Conservation (phyloP, 1,140 invertebrate genomes). For the Drosophila eugracilis region DNA sequence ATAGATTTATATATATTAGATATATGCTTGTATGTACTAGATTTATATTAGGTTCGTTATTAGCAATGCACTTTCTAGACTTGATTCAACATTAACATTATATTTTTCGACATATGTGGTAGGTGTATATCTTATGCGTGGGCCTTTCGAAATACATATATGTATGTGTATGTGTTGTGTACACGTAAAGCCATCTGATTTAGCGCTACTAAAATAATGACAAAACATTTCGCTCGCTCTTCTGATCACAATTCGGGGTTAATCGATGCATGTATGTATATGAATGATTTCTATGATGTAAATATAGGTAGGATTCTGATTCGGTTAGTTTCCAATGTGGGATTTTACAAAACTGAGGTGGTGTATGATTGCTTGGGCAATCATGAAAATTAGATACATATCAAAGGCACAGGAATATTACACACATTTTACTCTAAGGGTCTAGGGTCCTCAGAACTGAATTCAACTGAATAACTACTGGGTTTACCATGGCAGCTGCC, state of each 20-base stretch:
- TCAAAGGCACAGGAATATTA: constrained; percentile 75
- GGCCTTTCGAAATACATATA: neutral
- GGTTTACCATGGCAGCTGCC: constrained; percentile 12
- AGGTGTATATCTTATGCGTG: constrained; percentile 31
- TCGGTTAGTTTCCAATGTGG: constrained; percentile 17
- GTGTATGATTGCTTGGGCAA: constrained; percentile 30
- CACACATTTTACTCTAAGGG: constrained; percentile 47
- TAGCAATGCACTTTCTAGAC: constrained; percentile 8
- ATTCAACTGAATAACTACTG: constrained; percentile 37
- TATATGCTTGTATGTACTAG: constrained; percentile 27
- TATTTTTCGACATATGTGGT: constrained; percentile 24
- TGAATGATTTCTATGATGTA: constrained; percentile 47
- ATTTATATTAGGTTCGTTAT: constrained; percentile 19
- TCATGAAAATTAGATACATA: constrained; percentile 59
- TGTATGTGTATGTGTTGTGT: neutral
- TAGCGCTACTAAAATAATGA: constrained; percentile 7
- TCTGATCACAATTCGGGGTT: constrained; percentile 38
- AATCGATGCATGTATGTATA: constrained; percentile 29
- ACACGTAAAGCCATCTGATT: constrained; percentile 8
- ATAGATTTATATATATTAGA: constrained; percentile 15
- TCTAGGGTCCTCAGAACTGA: constrained; percentile 43
- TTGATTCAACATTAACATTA: constrained; percentile 40
- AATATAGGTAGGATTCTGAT: constrained; percentile 45
- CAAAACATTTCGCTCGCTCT: constrained; percentile 13
- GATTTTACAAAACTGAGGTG: constrained; percentile 22